phyloP scores from a whole-genome alignment of 53 echinoderm and acorn worm genomes.

The Paracentrotus lividus region DNA sequence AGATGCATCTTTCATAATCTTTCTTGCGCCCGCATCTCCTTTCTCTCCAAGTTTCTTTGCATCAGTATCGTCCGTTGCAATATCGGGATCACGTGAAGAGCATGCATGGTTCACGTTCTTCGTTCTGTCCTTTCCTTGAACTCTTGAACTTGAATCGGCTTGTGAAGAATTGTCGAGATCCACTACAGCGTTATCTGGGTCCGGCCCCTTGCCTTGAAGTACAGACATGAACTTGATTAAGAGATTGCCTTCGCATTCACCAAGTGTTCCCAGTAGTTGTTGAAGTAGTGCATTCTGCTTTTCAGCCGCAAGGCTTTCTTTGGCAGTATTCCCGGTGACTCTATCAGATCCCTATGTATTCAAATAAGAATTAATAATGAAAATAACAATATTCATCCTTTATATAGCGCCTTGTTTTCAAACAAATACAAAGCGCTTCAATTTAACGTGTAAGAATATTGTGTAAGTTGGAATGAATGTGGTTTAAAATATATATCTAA shows the following conservation, averaged over 20 bases:
- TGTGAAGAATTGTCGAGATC: neutral
- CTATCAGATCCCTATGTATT: neutral
- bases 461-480: no score
- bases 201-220: slow-evolving; percentile 11
- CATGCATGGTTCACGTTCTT: neutral
- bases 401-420: no score
- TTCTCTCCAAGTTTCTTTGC: neutral
- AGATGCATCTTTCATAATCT: neutral
- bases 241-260: slow-evolving; percentile 2
- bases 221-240: slow-evolving; percentile 53
- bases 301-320: neutral
- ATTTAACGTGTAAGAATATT: no score
- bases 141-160: slow-evolving; percentile 2
- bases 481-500: no score
- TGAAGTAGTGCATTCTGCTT: slow-evolving; percentile 12
- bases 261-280: slow-evolving; percentile 16
- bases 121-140: neutral
- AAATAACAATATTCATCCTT: no score
- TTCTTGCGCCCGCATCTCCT: neutral
- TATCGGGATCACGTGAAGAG: neutral
- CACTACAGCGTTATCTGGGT: neutral
- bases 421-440: no score
- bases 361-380: no score
- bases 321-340: neutral
- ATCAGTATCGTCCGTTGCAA: neutral